Evolutionary conservation across 2,113 vertebrate species (phyloP).

Genomic region (Craseonycteris thonglongyai): DNA sequence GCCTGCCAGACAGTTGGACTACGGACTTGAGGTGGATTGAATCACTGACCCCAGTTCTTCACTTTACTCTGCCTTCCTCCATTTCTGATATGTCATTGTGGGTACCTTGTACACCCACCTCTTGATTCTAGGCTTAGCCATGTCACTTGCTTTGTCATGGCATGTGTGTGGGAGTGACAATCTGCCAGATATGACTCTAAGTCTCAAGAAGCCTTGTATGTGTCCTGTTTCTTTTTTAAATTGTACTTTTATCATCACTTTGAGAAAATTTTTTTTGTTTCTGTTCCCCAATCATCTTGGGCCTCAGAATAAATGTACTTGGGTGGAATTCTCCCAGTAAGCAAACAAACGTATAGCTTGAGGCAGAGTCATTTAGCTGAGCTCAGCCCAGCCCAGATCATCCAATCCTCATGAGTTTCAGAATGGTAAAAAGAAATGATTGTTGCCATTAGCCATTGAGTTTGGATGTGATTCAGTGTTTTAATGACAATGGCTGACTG

Average conservation of each 20-base stretch:
- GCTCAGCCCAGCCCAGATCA: neutral
- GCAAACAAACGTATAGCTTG: neutral
- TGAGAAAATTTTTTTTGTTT: neutral
- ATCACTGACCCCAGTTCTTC: neutral
- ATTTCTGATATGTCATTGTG: neutral
- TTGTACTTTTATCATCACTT: neutral
- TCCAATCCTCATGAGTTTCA: neutral
- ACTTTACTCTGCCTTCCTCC: neutral
- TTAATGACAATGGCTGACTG: neutral
- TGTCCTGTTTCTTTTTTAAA: neutral
- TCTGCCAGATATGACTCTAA: neutral
- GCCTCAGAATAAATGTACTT: neutral
- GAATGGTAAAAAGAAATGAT: neutral
- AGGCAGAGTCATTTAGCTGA: neutral
- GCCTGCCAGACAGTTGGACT: neutral
- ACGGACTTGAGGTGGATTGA: neutral
- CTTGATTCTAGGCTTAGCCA: neutral
- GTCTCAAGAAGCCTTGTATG: neutral
- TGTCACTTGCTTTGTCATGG: neutral
- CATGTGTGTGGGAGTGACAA: neutral
- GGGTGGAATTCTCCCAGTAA: neutral
- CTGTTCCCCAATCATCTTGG: neutral
- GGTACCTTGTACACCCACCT: fast-evolving
- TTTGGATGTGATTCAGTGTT: neutral
- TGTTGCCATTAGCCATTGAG: neutral